Conservation (phyloP, 2,888 invertebrate genomes). For the Sisyra nigra region DNA sequence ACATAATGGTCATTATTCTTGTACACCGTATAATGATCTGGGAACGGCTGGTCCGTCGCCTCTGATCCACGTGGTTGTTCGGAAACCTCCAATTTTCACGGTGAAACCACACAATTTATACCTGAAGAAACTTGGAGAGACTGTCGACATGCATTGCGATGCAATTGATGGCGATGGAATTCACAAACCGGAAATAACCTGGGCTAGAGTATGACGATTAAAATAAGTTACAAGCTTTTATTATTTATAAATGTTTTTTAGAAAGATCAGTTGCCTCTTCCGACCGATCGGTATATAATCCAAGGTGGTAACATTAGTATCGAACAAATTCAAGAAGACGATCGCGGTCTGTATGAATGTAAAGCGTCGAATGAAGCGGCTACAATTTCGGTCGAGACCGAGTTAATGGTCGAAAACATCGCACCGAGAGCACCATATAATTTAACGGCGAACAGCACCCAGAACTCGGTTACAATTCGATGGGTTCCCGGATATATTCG, state of each 20-base stretch:
- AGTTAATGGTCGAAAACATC: conserved; percentile 68
- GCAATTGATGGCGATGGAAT: conserved; percentile 50
- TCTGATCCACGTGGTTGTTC: conserved; percentile 68
- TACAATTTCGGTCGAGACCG: conserved; percentile 62
- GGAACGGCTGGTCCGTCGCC: conserved; percentile 76
- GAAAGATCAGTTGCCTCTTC: conserved; percentile 60
- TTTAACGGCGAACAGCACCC: conserved; percentile 57
- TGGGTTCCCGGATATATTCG: conserved; percentile 75
- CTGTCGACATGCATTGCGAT: conserved; percentile 69
- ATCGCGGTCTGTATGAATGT: conserved; percentile 75
- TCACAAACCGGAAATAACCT: conserved; percentile 45
- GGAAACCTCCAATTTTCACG: conserved; percentile 71
- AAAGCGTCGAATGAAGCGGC: conserved; percentile 77
- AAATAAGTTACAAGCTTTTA: background rate
- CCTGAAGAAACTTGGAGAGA: conserved; percentile 64
- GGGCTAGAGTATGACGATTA: conserved; percentile 40
- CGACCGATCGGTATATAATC: conserved; percentile 47
- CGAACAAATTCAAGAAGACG: conserved; percentile 60
- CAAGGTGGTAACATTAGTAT: conserved; percentile 72
- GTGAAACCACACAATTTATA: conserved; percentile 70
- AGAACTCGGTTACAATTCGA: conserved; percentile 54
- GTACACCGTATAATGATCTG: conserved; percentile 80
- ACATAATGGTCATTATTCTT: conserved; percentile 78
- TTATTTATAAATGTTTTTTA: conserved; percentile 16
- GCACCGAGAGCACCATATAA: conserved; percentile 85